Base-by-base conservation (phyloP, 1,140 invertebrate species). In the Euschistus heros region DNA sequence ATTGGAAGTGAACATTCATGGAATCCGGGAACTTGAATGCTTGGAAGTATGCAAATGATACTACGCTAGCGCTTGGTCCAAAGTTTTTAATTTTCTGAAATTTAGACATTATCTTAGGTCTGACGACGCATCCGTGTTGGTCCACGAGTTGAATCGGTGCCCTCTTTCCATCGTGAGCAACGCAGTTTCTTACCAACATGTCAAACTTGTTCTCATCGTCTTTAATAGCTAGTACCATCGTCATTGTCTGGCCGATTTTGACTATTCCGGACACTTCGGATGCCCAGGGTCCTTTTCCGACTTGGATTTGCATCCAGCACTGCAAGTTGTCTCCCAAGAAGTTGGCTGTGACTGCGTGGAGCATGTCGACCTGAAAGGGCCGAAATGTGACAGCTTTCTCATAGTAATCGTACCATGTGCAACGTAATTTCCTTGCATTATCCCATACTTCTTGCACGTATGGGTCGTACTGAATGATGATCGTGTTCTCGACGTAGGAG, bases 401-500 rank as follows among this genome's bases (percentile, higher is more conserved):
- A 72, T 96, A 96, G 68, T 94, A 86, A 75, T 96, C 92, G 71
- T 96, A 92, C 93, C 93, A 96, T 0, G 92, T 95, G 76, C 93
- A 95, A 2, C 92, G 82, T 6, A 96, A 72, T 75, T 94, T 94
- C 18, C 92, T 77, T 2, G 92, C 93, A 75, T 95, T 92, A 79
- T 96, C 93, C 92, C 92, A 95, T 1, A 95, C 92, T 78, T 96
- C 93, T 78, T 96, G 92, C 0, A 96, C 92, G 79, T 94, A 87
- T 14, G 92, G 89, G 76, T 96, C 92, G 71, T 95, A 96, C 74
- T 95, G 92, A 68, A 95, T 86, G 17, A 95, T 90, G 67, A 96
- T 91, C 60, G 92, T 94, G 71, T 96, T 96, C 77, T 96, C 93
- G 70, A 95, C 94, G 75, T 90, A 95, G 0, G 91, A 93, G 0